Base-by-base conservation (phyloP, 2,888 invertebrate species). In the Homarus gammarus region DNA sequence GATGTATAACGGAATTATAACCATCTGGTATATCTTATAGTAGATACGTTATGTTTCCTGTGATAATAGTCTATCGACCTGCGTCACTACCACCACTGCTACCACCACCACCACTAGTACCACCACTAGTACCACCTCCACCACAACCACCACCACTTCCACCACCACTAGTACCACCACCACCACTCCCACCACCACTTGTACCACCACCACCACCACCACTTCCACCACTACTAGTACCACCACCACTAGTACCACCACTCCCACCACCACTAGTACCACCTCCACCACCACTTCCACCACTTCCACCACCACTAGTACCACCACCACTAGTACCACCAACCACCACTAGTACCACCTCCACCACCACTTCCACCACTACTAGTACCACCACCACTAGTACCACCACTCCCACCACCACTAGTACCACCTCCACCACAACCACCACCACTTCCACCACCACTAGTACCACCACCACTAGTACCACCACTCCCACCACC, bases 161-260 rank as follows among this genome's bases (percentile, higher is more conserved):
- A 31, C 18, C 31, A 31, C 36, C 31, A 70, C 70, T 1, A 31
- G 10, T 5, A 31, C 70, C 33, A n/a, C 27, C 31, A 6, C 31
- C 70, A 70, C 31, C 64, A 64, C 64, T 1, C 31, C 70, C 31
- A 70, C 31, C 31, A 70, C 70, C 1, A 64, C 64, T 64, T 64
- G 64, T 8, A 31, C 64, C 15, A 64, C 64, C 0, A 64, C 64
- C 0, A 64, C 64, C 64, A 64, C 64, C 33, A 70, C 31, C 33
- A 70, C 33, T 44, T 64, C 5, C 31, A 10, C 5, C 22, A 18
- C 3, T 22, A 18, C 6, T 31, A 27, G 33, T 10, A 70, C 31
- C 70, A 70, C 70, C 33, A 70, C 18, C 31, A 27, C 27, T 70
- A 64, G 70, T 70, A 70, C 70, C 3, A 70, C 70, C 36, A 70